These are phyloP conservation scores for Aphelocoma californica DNA, from an alignment of 2,797 vertebrate species.

Conservation along the genomic window DNA sequence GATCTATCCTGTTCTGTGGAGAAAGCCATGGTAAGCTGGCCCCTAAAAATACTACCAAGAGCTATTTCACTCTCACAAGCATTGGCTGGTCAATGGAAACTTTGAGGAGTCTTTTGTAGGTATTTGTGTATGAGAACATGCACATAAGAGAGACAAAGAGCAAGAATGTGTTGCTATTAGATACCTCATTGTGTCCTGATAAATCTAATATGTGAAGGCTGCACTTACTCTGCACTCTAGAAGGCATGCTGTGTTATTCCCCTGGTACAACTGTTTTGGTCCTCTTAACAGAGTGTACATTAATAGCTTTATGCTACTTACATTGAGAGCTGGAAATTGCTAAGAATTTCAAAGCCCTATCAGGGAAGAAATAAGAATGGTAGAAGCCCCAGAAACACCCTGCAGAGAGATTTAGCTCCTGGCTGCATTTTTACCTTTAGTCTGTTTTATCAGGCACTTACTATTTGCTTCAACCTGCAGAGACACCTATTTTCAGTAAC, in stretches of 20 bases:
- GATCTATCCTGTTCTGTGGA: background rate
- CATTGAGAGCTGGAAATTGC: conserved; percentile 5
- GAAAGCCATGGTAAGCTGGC: background rate
- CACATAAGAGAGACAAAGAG: background rate
- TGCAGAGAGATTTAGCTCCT: background rate
- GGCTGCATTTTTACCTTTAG: background rate
- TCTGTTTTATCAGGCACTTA: background rate
- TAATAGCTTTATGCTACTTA: conserved; percentile 13
- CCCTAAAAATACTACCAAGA: background rate
- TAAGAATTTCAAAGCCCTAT: conserved; percentile 7
- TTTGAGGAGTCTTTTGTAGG: conserved; percentile 2
- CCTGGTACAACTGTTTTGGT: background rate
- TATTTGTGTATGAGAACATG: conserved; percentile 10
- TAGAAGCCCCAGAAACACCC: background rate
- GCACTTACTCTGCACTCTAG: background rate
- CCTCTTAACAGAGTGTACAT: conserved; percentile 12
- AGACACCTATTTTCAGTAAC: background rate
- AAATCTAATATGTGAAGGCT: background rate
- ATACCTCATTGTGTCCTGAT: background rate
- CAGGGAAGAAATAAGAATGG: background rate
- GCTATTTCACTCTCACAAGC: background rate
- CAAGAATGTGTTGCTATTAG: conserved; percentile 22
- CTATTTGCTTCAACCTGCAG: background rate
- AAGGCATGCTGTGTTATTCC: background rate
- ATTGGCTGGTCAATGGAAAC: background rate